These are phyloP conservation scores for Parauchenoglanis punctatus DNA, from an alignment of 2,797 vertebrate species.

Conservation along the genomic window DNA sequence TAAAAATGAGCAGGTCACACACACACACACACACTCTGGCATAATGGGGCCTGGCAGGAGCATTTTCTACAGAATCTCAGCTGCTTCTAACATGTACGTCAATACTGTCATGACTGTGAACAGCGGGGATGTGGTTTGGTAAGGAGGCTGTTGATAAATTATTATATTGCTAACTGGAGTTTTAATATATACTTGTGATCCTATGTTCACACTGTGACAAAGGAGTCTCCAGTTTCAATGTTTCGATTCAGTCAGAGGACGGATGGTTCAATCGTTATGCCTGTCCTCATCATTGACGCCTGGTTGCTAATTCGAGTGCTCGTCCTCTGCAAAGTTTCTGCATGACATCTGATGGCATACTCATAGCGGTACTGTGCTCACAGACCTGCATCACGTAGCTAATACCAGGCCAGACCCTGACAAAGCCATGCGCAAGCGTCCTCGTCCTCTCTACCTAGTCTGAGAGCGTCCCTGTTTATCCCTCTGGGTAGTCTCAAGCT, in stretches of 20 bases:
- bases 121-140: not conserved
- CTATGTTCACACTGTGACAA: not conserved
- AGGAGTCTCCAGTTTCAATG: not conserved
- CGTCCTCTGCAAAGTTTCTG: not conserved
- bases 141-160: not conserved
- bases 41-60: not conserved
- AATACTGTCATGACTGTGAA: not conserved
- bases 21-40: not conserved
- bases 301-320: not conserved
- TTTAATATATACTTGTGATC: not conserved
- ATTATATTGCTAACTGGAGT: not conserved
- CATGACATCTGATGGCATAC: not conserved
- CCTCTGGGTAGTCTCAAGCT: not conserved
- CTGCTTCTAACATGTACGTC: not conserved
- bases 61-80: not conserved
- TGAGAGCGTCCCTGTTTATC: not conserved
- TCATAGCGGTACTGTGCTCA: not conserved
- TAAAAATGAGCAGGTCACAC: constrained; percentile 22
- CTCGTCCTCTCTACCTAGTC: not conserved
- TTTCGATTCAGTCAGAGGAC: not conserved
- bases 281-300: no score
- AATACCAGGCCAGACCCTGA: not conserved
- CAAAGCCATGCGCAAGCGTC: not conserved
- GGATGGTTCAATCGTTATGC: not conserved
- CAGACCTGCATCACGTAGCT: not conserved